Evolutionary conservation across 2,888 invertebrate genomes (phyloP).

Genomic region (Chesias legatella): DNA sequence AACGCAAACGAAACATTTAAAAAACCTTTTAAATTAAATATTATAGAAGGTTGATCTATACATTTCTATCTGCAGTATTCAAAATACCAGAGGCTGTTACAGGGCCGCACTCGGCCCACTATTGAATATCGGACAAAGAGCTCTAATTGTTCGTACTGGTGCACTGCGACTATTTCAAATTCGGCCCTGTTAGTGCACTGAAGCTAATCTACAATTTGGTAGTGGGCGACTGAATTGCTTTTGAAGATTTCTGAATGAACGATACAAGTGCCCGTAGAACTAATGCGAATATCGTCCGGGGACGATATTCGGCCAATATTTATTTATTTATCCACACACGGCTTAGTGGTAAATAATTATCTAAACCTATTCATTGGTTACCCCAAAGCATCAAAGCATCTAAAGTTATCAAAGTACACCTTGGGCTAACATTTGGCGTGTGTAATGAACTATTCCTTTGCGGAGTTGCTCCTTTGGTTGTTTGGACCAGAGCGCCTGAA

Average conservation of each 20-base stretch:
- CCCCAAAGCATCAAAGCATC: too few species aligned
- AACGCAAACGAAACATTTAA: too few species aligned
- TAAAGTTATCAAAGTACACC: background rate
- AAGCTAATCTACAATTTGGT: background rate
- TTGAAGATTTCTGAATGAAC: too few species aligned
- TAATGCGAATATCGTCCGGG: too few species aligned
- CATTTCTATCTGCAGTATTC: conserved; percentile 31
- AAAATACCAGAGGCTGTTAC: conserved; percentile 36
- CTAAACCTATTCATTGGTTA: too few species aligned
- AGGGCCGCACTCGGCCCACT: conserved; percentile 47
- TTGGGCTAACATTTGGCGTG: conserved; percentile 16
- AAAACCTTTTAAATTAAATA: background rate
- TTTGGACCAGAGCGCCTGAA: conserved; percentile 27
- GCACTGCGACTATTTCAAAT: conserved; percentile 35
- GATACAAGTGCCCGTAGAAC: too few species aligned
- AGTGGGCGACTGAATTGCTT: too few species aligned
- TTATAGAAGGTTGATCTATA: conserved; percentile 32
- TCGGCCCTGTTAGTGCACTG: conserved; percentile 28
- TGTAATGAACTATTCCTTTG: conserved; percentile 28
- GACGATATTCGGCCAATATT: too few species aligned
- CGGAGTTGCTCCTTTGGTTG: conserved; percentile 1
- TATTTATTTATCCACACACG: too few species aligned
- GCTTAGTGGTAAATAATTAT: too few species aligned
- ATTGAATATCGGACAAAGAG: conserved; percentile 74
- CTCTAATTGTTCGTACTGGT: conserved; percentile 61